phyloP scores from a whole-genome alignment of 2,113 vertebrate genomes.

The Platycercus adscitus region DNA sequence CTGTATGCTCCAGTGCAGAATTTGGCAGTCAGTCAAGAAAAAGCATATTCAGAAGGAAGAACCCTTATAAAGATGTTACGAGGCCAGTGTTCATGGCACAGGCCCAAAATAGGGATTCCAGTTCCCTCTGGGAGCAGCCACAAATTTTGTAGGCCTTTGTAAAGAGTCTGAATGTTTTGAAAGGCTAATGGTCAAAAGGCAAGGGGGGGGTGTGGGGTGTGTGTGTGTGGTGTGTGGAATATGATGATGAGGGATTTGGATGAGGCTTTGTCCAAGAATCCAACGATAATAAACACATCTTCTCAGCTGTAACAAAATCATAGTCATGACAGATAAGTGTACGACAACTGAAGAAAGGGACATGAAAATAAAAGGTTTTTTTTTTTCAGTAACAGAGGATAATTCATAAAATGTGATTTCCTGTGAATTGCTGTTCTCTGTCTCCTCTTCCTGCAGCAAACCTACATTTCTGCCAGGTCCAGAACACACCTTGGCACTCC shows the following conservation, averaged over 20 bases:
- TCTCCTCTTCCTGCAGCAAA: background rate
- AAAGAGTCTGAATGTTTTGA: background rate
- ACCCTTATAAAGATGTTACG: accelerated
- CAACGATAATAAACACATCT: background rate
- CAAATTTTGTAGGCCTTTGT: background rate
- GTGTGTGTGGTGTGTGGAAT: no score
- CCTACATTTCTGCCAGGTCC: background rate
- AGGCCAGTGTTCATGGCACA: background rate
- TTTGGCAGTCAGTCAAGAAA: background rate
- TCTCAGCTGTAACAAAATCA: background rate
- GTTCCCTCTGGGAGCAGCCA: background rate
- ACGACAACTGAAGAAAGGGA: background rate
- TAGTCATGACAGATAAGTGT: background rate
- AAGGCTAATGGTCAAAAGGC: background rate
- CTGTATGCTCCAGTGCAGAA: background rate
- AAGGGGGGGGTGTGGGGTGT: background rate
- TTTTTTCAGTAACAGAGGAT: background rate
- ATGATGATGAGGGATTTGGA: background rate
- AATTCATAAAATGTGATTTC: background rate
- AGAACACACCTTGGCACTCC: background rate
- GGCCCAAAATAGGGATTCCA: background rate
- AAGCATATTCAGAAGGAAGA: background rate
- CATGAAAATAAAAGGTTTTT: background rate
- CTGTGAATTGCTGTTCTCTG: background rate
- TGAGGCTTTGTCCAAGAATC: background rate